These are phyloP conservation scores for Drosophila infuscata DNA, from an alignment of 2,888 invertebrate genomes.

Conservation along the genomic window DNA sequence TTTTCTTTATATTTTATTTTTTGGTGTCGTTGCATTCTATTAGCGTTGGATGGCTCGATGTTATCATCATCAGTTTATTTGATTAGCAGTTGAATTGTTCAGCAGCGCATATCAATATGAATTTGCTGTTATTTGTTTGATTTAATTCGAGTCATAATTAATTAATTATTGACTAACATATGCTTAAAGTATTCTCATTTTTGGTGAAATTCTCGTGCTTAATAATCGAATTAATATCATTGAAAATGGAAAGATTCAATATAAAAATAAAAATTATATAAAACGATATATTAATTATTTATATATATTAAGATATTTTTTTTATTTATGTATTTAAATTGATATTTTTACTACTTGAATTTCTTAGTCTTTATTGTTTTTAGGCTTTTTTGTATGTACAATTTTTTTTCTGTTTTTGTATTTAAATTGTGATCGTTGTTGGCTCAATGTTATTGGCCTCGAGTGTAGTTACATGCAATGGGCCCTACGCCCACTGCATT, in stretches of 20 bases:
- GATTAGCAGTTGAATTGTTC: conserved; percentile 18
- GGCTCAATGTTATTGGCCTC: conserved; percentile 36
- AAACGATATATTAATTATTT: not conserved
- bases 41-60: conserved; percentile 3
- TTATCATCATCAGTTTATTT: conserved; percentile 34
- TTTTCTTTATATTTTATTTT: conserved; percentile 1
- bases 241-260: not conserved
- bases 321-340: not conserved
- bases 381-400: not conserved
- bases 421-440: not conserved
- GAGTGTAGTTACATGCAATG: conserved; percentile 30
- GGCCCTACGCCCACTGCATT: conserved; percentile 19
- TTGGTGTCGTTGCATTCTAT: not conserved
- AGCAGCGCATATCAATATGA: not conserved
- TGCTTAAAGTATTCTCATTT: not conserved
- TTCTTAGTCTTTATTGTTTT: too few relatives aligned
- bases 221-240: not conserved
- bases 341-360: not conserved
- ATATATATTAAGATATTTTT: not conserved
- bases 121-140: conserved; percentile 9
- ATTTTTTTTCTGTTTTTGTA: not conserved
- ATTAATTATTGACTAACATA: not conserved
- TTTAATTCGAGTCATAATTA: not conserved
- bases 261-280: not conserved
- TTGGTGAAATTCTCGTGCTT: not conserved